Conservation (phyloP, 2,888 invertebrate species). For the Chloroclysta siterata region DNA sequence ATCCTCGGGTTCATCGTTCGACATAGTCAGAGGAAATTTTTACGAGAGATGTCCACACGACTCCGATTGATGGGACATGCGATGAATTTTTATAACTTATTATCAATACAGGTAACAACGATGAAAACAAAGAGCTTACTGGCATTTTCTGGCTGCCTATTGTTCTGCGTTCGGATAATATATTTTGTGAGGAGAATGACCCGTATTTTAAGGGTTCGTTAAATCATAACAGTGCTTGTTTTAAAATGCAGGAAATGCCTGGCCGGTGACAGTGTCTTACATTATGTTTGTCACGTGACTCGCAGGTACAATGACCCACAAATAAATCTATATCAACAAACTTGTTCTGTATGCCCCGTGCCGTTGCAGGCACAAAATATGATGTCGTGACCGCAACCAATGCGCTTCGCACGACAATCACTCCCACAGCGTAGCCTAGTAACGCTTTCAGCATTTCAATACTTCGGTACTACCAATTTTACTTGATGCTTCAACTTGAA, state of each 20-base stretch:
- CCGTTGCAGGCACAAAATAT: slow-evolving; percentile 39
- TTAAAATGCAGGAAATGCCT: slow-evolving; percentile 68
- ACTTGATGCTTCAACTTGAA: slow-evolving; percentile 13
- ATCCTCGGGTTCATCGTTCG: slow-evolving; percentile 72
- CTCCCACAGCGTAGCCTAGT: slow-evolving; percentile 71
- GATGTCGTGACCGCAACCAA: slow-evolving; percentile 64
- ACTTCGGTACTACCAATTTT: slow-evolving; percentile 47
- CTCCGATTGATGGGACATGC: slow-evolving; percentile 58
- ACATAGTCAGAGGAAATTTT: slow-evolving; percentile 68
- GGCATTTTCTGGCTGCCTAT: slow-evolving; percentile 71
- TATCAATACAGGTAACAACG: slow-evolving; percentile 61
- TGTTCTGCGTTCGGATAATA: slow-evolving; percentile 65
- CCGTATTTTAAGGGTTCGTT: slow-evolving; percentile 65
- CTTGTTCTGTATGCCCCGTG: slow-evolving; percentile 31
- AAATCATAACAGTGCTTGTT: slow-evolving; percentile 68
- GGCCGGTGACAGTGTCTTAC: slow-evolving; percentile 55
- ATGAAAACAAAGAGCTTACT: slow-evolving; percentile 76
- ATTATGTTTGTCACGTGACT: slow-evolving; percentile 52
- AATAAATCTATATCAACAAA: slow-evolving; percentile 44
- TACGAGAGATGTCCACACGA: slow-evolving; percentile 71
- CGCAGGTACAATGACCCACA: slow-evolving; percentile 57
- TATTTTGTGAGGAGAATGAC: slow-evolving; percentile 73
- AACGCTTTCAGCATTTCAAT: slow-evolving; percentile 79
- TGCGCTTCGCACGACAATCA: slow-evolving; percentile 56
- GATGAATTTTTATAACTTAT: slow-evolving; percentile 78